Base-by-base conservation (phyloP, 2,888 invertebrate species). In the Acanthosepion esculentum region DNA sequence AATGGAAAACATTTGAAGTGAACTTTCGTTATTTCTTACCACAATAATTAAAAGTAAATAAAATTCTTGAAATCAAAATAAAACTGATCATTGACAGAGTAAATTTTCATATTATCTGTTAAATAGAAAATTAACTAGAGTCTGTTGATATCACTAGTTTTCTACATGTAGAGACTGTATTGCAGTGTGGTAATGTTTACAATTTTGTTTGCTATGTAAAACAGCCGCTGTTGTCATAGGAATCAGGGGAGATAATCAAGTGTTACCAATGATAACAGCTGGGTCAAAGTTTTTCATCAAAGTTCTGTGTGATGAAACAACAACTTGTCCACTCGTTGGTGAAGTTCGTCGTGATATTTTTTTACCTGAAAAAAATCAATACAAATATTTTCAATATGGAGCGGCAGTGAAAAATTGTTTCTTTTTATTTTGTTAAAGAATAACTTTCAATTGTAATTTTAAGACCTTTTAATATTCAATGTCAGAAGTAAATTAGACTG, bases 331-430 rank as follows among this genome's bases (percentile, higher is more conserved):
- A 97, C 95, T 95, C 96, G 95, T 91, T 95, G 95, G 94, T 96
- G 96, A 48, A 97, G 95, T 92, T 97, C 96, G 91, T 95, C 95
- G 94, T 97, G 96, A 91, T 96, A 95, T 95, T 97, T 97, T 78
- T 96, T 96, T 53, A 97, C 96, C 97, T 97, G 96, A 91, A 96
- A 94, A 94, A 33, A 48, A 53, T 78, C 92, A 95, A 94, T 64
- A 41, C 95, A 94, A 64, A 41, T n/a, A 93, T 18, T 78, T 59
- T 50, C 91, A 94, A 94, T 50, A 92, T 59, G 6, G 6, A 23
- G 20, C 26, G 3, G 23, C 6, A 59, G 59, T 59, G 20, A 59
- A 59, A 20, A 0, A 53, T 53, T 12, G 1, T 18, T 1, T 15
- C 15, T 18, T 20, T 20, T 4, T 18, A 4, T 55, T 20, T 55